Evolutionary conservation across 1,140 invertebrate species (phyloP).

Genomic region (Drosophila sp.): DNA sequence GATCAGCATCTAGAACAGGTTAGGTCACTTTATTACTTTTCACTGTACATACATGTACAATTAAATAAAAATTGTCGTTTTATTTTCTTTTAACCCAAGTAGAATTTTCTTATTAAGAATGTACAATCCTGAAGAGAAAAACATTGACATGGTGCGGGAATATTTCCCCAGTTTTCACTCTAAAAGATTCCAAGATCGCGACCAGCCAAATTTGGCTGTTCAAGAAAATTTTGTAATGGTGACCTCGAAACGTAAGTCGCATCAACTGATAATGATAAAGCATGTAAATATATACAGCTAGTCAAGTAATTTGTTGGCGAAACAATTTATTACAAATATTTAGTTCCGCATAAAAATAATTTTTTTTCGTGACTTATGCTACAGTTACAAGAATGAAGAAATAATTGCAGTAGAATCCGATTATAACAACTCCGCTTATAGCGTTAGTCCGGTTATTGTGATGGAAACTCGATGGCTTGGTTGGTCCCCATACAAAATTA

Average conservation of each 20-base stretch:
- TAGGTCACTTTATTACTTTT: not conserved
- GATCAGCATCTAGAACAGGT: not conserved
- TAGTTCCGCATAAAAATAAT: no score
- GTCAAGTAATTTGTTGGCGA: not conserved
- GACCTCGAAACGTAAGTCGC: constrained; percentile 51
- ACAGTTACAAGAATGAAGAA: no score
- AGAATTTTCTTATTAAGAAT: constrained; percentile 16
- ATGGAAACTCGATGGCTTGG: no score
- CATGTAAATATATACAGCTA: not conserved
- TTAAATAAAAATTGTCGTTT: not conserved
- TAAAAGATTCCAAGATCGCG: constrained; percentile 52
- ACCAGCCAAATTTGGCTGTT: constrained; percentile 52
- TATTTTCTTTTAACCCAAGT: not conserved
- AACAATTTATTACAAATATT: not conserved
- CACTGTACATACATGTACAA: not conserved
- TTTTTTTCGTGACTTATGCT: no score
- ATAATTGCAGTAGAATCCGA: no score
- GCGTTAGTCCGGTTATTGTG: no score
- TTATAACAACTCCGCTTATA: no score
- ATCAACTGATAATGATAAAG: no score
- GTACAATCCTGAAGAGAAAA: constrained; percentile 58
- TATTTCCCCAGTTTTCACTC: constrained; percentile 66
- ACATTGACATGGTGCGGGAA: constrained; percentile 55
- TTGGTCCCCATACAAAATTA: no score
- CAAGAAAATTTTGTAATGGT: constrained; percentile 47